phyloP scores from a whole-genome alignment of 2,888 invertebrate species.

The Leucophenga montana region DNA sequence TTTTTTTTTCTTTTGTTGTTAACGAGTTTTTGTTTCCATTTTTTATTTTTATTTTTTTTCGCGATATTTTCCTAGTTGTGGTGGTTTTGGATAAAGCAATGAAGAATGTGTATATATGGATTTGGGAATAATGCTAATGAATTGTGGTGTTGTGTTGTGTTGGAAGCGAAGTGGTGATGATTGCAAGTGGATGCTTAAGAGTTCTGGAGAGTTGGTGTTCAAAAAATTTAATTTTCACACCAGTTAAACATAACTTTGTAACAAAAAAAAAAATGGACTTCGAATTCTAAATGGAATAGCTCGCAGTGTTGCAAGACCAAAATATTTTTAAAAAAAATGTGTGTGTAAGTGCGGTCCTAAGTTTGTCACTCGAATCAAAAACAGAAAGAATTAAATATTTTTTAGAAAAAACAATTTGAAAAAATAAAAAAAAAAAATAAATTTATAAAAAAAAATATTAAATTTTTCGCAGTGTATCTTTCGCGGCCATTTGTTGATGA shows the following conservation, averaged over 20 bases:
- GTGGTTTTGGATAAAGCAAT: constrained; percentile 39
- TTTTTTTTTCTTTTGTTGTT: too few species aligned
- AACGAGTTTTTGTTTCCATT: constrained; percentile 52
- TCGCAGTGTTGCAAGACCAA: too few species aligned
- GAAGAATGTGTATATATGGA: constrained; percentile 34
- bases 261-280: constrained; percentile 1
- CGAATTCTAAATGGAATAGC: not conserved
- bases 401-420: not conserved
- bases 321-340: too few species aligned
- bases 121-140: constrained; percentile 27
- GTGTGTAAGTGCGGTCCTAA: not conserved
- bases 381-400: not conserved
- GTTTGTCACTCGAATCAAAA: constrained; percentile 11
- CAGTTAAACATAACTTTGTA: not conserved
- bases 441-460: not conserved
- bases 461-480: not conserved
- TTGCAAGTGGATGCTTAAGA: not conserved
- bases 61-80: constrained; percentile 63
- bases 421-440: not conserved
- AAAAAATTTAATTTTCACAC: constrained; percentile 21
- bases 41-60: constrained; percentile 47
- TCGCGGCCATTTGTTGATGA: not conserved
- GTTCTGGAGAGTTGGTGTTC: not conserved
- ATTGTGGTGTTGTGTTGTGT: not conserved
- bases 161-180: not conserved